These are phyloP conservation scores for Oligia latruncula DNA, from an alignment of 2,888 invertebrate species.

Conservation along the genomic window DNA sequence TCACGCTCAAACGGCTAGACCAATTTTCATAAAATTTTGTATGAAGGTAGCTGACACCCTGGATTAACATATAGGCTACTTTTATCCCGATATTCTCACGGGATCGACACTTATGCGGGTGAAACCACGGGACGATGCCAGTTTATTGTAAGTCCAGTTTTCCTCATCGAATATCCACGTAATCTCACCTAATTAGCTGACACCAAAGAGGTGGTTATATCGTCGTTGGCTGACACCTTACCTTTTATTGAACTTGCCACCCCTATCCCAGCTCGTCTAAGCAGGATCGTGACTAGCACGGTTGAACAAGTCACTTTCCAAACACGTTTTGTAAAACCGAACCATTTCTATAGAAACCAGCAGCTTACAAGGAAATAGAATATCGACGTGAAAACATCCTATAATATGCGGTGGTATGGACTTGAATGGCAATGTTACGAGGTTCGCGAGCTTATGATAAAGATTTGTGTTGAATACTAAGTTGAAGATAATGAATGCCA, in stretches of 20 bases:
- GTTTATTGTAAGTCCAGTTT: background rate
- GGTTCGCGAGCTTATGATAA: conserved; percentile 12
- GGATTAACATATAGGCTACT: too few relatives aligned
- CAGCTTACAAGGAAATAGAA: conserved; percentile 65
- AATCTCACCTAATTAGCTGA: background rate
- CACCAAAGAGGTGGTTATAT: too few relatives aligned
- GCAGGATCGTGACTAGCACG: conserved; percentile 72
- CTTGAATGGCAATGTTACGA: conserved; percentile 44
- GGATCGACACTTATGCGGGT: too few relatives aligned
- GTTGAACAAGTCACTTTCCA: conserved; percentile 82
- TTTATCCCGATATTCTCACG: too few relatives aligned
- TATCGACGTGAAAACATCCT: conserved; percentile 63
- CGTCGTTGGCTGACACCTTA: background rate
- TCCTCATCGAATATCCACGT: too few relatives aligned
- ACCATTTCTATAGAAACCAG: conserved; percentile 78
- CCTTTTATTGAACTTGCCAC: conserved; percentile 10
- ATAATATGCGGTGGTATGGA: conserved; percentile 24
- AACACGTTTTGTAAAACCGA: conserved; percentile 81
- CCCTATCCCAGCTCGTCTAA: conserved; percentile 44
- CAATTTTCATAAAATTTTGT: too few relatives aligned
- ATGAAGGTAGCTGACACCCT: too few relatives aligned
- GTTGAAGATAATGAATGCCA: background rate
- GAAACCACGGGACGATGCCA: too few relatives aligned
- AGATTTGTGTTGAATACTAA: conserved; percentile 27
- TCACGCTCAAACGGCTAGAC: too few relatives aligned